Evolutionary conservation across 1,140 invertebrate species (phyloP).

Genomic region (Limonius californicus): DNA sequence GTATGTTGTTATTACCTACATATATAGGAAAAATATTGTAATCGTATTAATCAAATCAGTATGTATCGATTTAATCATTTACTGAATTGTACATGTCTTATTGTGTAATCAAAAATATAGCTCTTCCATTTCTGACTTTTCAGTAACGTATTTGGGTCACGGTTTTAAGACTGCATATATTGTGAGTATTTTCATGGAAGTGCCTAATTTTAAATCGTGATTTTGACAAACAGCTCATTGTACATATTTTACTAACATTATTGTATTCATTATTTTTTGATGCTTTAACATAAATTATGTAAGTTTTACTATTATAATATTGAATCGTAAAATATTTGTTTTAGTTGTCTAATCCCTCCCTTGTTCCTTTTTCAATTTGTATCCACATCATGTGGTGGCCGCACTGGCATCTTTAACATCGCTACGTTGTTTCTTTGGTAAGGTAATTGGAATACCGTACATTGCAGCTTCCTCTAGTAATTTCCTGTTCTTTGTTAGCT

Average conservation of each 20-base stretch:
- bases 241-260: constrained; percentile 34
- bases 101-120: not conserved
- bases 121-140: constrained; percentile 19
- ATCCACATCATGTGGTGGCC: no score
- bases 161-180: constrained; percentile 6
- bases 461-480: constrained; percentile 33
- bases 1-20: not conserved
- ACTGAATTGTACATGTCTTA: no score
- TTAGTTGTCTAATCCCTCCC: no score
- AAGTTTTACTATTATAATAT: constrained; percentile 28
- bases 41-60: not conserved
- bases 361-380: no score
- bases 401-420: no score
- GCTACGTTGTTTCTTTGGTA: not conserved
- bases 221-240: constrained; percentile 32
- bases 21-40: not conserved
- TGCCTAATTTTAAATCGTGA: constrained; percentile 27
- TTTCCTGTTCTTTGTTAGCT: constrained; percentile 30
- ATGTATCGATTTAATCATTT: no score
- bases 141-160: constrained; percentile 15
- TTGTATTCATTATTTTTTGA: constrained; percentile 35
- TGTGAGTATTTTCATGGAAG: constrained; percentile 25
- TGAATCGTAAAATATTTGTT: no score
- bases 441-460: constrained; percentile 15
- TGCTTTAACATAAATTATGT: constrained; percentile 33